These are phyloP conservation scores for Xestia xanthographa DNA, from an alignment of 2,888 invertebrate species.

Conservation along the genomic window DNA sequence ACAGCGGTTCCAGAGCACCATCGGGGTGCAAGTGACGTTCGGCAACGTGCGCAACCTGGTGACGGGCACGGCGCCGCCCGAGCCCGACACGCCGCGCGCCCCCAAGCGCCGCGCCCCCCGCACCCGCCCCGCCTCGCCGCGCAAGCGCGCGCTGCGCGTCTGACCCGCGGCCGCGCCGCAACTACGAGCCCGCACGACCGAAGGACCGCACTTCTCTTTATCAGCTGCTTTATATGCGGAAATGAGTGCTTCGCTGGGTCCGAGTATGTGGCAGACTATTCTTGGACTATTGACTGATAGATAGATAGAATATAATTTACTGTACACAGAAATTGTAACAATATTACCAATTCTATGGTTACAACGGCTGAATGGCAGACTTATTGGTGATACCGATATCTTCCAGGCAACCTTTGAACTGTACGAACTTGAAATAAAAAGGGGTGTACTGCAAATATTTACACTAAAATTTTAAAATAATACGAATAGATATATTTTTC, in stretches of 20 bases:
- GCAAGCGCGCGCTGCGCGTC: constrained; percentile 75
- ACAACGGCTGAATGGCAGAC: not conserved
- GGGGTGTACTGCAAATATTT: not conserved
- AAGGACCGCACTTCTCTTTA: not conserved
- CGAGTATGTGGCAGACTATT: not conserved
- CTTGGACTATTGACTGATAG: not conserved
- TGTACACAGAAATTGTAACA: not conserved
- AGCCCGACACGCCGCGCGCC: constrained; percentile 83
- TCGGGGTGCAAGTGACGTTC: constrained; percentile 77
- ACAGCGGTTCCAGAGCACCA: constrained; percentile 82
- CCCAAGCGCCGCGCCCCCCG: not conserved
- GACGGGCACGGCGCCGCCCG: constrained; percentile 83
- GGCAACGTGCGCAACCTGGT: constrained; percentile 86
- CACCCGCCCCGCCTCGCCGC: constrained; percentile 42
- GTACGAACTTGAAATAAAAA: not conserved
- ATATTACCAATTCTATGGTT: not conserved
- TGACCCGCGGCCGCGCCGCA: constrained; percentile 36
- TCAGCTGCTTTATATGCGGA: not conserved
- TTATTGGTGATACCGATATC: not conserved
- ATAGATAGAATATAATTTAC: too few relatives aligned
- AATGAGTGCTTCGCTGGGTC: not conserved
- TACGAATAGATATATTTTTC: too few relatives aligned
- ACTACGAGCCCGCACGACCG: not conserved
- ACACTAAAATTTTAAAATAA: not conserved
- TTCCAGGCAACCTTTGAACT: not conserved